Percentiles rank a stretch among this genome's conserved stretches.
Conservation (phyloP, 2,113 vertebrate genomes). For the Gavia stellata region DNA sequence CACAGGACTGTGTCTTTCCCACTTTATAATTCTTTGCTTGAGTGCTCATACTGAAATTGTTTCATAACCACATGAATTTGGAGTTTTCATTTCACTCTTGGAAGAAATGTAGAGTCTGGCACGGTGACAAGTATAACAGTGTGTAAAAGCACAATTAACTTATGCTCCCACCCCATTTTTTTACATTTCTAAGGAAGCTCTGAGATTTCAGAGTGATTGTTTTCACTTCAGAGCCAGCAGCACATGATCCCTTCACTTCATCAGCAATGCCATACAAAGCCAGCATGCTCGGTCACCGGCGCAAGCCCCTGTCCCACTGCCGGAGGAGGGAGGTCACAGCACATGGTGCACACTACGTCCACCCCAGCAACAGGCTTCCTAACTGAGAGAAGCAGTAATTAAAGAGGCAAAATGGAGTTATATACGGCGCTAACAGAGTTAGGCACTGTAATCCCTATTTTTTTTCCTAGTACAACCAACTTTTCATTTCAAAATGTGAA, state of each 20-base stretch:
- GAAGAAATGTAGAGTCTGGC: conserved; percentile 71
- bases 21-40: conserved; percentile 55
- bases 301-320: neutral
- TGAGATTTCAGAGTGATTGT: conserved; percentile 64
- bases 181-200: conserved; percentile 65
- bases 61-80: conserved; percentile 72
- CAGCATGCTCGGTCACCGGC: neutral
- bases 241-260: conserved; percentile 43
- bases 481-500: neutral
- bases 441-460: accelerated
- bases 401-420: neutral
- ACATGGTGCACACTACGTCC: neutral
- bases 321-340: neutral
- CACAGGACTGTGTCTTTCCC: conserved; percentile 43
- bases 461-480: neutral
- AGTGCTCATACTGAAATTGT: conserved; percentile 63
- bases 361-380: neutral
- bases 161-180: conserved; percentile 62
- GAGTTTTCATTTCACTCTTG: conserved; percentile 69
- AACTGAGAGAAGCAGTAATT: neutral
- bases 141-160: conserved; percentile 76
- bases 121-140: conserved; percentile 69
- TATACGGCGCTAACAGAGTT: accelerated
- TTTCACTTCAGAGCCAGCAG: conserved; percentile 67
- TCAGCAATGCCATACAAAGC: neutral